Conservation (phyloP, 2,797 vertebrate genomes). For the Clarias pachynema region DNA sequence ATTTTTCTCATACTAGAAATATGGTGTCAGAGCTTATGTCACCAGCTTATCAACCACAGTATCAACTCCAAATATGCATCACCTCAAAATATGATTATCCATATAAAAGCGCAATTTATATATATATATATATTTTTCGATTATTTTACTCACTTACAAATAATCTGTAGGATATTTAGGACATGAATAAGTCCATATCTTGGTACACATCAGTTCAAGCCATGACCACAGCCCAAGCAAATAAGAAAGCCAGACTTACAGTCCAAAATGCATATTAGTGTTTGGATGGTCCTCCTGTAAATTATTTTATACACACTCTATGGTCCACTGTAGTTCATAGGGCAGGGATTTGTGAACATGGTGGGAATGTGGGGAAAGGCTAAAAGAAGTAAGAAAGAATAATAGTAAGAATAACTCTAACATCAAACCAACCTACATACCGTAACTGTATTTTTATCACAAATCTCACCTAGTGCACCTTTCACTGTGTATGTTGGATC, state of each 20-base stretch:
- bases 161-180: neutral
- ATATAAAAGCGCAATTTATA: neutral
- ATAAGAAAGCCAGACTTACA: neutral
- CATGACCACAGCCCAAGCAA: neutral
- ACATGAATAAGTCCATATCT: no score
- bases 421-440: neutral
- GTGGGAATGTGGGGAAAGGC: neutral
- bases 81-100: neutral
- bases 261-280: neutral
- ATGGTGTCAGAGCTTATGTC: neutral
- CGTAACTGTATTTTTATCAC: neutral
- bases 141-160: neutral
- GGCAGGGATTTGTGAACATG: no score
- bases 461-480: neutral
- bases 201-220: neutral
- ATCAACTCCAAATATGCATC: neutral
- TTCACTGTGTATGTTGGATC: neutral
- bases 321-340: neutral
- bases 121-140: neutral
- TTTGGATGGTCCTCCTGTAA: neutral
- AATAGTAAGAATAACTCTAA: neutral
- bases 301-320: neutral
- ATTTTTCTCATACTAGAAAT: neutral
- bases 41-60: neutral
- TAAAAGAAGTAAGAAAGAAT: neutral